Evolutionary conservation across 2,113 vertebrate genomes (phyloP).

Genomic region (Poecilia latipinna): DNA sequence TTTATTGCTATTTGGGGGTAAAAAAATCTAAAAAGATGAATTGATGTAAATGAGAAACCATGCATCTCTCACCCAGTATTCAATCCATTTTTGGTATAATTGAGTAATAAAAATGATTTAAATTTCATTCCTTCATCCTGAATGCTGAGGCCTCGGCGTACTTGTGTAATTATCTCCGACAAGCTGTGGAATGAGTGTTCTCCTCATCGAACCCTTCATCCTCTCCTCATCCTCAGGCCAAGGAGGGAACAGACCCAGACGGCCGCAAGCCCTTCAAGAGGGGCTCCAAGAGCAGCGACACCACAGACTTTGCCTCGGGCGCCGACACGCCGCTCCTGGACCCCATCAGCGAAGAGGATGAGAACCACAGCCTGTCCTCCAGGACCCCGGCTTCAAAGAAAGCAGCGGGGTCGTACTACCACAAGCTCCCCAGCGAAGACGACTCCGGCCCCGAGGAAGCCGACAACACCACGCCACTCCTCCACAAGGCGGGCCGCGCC

Average conservation of each 20-base stretch:
- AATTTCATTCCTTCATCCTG: too few relatives aligned
- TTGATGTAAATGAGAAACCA: too few relatives aligned
- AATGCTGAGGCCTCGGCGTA: too few relatives aligned
- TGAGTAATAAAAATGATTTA: too few relatives aligned
- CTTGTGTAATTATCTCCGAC: too few relatives aligned
- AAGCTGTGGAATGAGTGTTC: conserved; percentile 21
- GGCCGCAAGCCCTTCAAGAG: conserved; percentile 88
- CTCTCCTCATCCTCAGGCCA: conserved; percentile 70
- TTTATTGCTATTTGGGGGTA: too few relatives aligned
- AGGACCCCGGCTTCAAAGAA: conserved; percentile 86
- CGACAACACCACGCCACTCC: conserved; percentile 91
- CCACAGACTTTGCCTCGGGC: conserved; percentile 83
- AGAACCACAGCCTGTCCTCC: conserved; percentile 85
- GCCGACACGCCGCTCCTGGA: conserved; percentile 88
- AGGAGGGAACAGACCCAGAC: conserved; percentile 86
- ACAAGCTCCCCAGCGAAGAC: conserved; percentile 92
- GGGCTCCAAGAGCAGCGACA: conserved; percentile 79
- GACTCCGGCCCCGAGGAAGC: conserved; percentile 91
- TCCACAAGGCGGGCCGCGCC: conserved; percentile 81
- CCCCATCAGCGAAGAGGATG: conserved; percentile 97
- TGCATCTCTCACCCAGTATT: too few relatives aligned
- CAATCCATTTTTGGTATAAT: too few relatives aligned
- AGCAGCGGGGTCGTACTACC: conserved; percentile 85
- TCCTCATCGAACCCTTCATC: conserved; percentile 40
- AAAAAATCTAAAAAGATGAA: too few relatives aligned